These are phyloP conservation scores for Tylochromis polylepis DNA, from an alignment of 2,113 vertebrate genomes.

Conservation along the genomic window DNA sequence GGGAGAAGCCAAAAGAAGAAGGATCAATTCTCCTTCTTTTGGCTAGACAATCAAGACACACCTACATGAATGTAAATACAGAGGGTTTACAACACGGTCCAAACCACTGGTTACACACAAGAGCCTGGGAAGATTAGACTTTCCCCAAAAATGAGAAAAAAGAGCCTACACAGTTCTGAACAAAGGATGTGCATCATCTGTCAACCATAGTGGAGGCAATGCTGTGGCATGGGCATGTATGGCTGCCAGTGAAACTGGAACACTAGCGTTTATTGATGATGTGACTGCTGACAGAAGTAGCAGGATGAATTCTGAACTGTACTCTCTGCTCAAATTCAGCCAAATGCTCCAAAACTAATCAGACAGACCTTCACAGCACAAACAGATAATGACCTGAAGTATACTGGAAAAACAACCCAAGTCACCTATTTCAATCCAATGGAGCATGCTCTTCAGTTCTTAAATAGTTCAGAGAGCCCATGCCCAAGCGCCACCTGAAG, in stretches of 20 bases:
- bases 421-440: not conserved
- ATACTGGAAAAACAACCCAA: not conserved
- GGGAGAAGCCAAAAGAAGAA: not conserved
- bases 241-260: not conserved
- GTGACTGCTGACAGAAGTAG: not conserved
- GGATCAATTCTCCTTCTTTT: not conserved
- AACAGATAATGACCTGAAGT: not conserved
- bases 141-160: not conserved
- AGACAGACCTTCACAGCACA: not conserved
- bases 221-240: fast-evolving
- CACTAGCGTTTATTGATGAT: not conserved
- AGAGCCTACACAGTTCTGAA: fast-evolving
- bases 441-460: not conserved
- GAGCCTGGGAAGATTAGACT: not conserved
- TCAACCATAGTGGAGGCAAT: not conserved
- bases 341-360: not conserved
- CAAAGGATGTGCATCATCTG: not conserved
- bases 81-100: not conserved
- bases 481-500: not conserved
- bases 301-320: not conserved
- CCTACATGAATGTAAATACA: not conserved
- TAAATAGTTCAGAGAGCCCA: not conserved
- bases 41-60: not conserved
- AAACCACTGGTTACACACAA: not conserved
- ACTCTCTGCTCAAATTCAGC: not conserved